phyloP scores from a whole-genome alignment of 2,113 vertebrate genomes.

The Budorcas taxicolor region DNA sequence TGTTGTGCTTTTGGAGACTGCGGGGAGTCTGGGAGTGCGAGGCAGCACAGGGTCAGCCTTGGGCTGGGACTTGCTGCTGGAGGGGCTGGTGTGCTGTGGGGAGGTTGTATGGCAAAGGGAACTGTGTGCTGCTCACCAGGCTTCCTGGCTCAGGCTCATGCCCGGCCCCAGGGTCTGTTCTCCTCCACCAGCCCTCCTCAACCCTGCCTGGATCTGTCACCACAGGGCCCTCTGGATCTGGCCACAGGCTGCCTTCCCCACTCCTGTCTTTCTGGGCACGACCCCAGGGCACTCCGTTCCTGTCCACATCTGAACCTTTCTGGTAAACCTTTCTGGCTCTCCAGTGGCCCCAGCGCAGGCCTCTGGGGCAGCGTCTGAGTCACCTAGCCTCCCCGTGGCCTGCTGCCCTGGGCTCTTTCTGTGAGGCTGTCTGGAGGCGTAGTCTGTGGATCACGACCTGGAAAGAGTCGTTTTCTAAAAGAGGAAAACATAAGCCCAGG shows the following conservation, averaged over 20 bases:
- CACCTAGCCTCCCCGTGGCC: background rate
- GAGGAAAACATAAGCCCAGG: background rate
- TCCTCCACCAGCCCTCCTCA: background rate
- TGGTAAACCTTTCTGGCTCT: background rate
- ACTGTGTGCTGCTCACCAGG: background rate
- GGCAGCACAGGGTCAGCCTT: background rate
- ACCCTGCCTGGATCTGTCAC: background rate
- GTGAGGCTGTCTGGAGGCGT: background rate
- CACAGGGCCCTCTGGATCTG: background rate
- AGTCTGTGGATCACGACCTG: background rate
- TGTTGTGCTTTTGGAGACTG: background rate
- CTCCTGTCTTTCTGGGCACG: background rate
- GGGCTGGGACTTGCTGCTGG: background rate
- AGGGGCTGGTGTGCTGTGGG: background rate
- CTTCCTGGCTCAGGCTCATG: background rate
- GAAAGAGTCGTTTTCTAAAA: background rate
- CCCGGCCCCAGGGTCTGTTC: background rate
- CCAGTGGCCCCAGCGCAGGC: rapidly evolving
- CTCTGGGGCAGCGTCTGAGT: too few species aligned
- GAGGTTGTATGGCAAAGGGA: background rate
- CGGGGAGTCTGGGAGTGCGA: background rate
- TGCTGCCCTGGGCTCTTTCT: background rate
- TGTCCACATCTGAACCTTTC: background rate
- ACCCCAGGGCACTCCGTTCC: background rate
- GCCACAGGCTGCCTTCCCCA: background rate